Evolutionary conservation across 2,113 vertebrate genomes (phyloP).

Genomic region (Ginglymostoma cirratum): DNA sequence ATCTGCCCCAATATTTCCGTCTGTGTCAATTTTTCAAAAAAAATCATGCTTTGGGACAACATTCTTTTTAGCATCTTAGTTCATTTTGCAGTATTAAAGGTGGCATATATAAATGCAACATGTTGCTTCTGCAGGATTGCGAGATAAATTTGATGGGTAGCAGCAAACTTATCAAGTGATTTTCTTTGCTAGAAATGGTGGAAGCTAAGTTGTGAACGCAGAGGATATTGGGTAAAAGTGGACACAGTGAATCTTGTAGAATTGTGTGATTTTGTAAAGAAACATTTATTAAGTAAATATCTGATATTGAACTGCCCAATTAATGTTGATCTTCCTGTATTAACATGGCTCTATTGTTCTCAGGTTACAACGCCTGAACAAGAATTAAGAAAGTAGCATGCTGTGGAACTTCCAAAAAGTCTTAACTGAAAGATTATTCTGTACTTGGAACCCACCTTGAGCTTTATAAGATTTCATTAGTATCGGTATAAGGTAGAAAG

Average conservation of each 20-base stretch:
- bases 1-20: background rate
- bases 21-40: background rate
- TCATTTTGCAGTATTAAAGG: background rate
- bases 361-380: background rate
- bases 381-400: background rate
- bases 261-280: background rate
- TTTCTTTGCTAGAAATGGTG: background rate
- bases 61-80: background rate
- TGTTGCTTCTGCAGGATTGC: no score
- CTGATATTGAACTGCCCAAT: background rate
- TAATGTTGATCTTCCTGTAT: background rate
- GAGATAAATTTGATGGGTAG: background rate
- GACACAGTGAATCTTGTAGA: background rate
- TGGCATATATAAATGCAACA: background rate
- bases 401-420: background rate
- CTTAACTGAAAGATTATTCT: background rate
- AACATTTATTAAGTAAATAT: background rate
- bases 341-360: background rate
- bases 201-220: background rate
- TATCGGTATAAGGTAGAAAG: background rate
- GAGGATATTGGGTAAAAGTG: background rate
- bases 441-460: background rate
- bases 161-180: no score
- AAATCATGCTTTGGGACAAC: background rate
- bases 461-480: background rate